These are phyloP conservation scores for Drosophila gunungcola DNA, from an alignment of 1,140 invertebrate species.

Conservation along the genomic window DNA sequence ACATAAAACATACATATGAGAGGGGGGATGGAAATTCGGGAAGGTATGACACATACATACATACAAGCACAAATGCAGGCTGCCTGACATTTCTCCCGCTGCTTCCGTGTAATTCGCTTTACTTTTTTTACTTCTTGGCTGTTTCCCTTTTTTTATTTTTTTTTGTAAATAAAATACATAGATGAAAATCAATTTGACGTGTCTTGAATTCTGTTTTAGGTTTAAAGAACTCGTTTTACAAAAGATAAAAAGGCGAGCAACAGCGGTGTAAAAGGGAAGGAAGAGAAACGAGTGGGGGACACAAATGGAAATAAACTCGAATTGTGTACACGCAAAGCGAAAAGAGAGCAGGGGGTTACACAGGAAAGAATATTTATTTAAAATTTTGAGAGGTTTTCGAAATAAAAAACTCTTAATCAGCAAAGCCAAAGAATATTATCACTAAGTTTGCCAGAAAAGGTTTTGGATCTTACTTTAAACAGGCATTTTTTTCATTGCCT, in stretches of 20 bases:
- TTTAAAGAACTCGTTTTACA: slow-evolving; percentile 79
- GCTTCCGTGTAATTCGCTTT: slow-evolving; percentile 63
- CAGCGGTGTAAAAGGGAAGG: slow-evolving; percentile 19
- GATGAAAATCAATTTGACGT: slow-evolving; percentile 82
- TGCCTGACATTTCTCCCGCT: slow-evolving; percentile 61
- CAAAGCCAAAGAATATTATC: neutral
- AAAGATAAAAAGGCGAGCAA: slow-evolving; percentile 52
- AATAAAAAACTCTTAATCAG: neutral
- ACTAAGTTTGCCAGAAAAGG: no score
- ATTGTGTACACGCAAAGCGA: slow-evolving; percentile 31
- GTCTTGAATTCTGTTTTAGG: slow-evolving; percentile 76
- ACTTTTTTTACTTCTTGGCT: slow-evolving; percentile 23
- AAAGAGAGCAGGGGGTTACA: slow-evolving; percentile 1
- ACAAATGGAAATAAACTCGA: slow-evolving; percentile 67
- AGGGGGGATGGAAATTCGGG: slow-evolving; percentile 14
- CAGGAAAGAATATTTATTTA: neutral
- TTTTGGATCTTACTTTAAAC: no score
- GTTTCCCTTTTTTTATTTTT: slow-evolving; percentile 19
- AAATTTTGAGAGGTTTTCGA: neutral
- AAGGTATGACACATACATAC: slow-evolving; percentile 1
- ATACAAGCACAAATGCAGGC: slow-evolving; percentile 24
- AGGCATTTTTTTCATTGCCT: no score
- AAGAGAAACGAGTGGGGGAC: slow-evolving; percentile 10
- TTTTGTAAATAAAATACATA: slow-evolving; percentile 78
- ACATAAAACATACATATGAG: neutral